Conservation (phyloP, 2,797 vertebrate genomes). For the Tiaroga cobitis region DNA sequence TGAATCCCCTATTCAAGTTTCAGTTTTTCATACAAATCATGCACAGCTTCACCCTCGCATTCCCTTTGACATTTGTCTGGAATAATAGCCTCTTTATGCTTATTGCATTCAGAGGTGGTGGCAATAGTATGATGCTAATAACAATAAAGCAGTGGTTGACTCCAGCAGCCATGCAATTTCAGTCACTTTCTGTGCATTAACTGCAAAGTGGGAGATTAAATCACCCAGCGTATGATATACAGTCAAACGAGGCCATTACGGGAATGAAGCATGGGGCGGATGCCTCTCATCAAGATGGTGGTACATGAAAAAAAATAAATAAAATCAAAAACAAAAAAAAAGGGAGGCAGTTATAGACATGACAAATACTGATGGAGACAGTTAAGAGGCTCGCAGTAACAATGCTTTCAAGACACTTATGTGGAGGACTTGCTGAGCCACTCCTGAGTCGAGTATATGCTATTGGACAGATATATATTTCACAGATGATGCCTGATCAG, state of each 20-base stretch:
- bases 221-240: slow-evolving; percentile 67
- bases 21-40: slow-evolving; percentile 55
- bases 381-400: slow-evolving; percentile 24
- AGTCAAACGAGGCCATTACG: slow-evolving; percentile 63
- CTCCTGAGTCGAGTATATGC: slow-evolving; percentile 9
- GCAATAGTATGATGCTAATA: slow-evolving; percentile 66
- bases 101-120: slow-evolving; percentile 54
- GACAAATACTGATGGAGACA: slow-evolving; percentile 33
- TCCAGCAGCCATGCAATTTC: slow-evolving; percentile 69
- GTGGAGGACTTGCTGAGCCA: slow-evolving; percentile 4
- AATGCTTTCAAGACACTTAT: slow-evolving; percentile 43
- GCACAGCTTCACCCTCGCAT: slow-evolving; percentile 32
- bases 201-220: slow-evolving; percentile 73
- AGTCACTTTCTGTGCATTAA: slow-evolving; percentile 70
- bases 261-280: slow-evolving; percentile 13
- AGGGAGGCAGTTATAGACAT: slow-evolving; percentile 24
- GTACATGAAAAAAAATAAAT: background rate
- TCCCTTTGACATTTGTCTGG: slow-evolving; percentile 61
- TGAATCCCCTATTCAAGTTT: slow-evolving; percentile 62
- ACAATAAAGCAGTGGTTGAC: slow-evolving; percentile 68
- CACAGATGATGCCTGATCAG: slow-evolving; percentile 36
- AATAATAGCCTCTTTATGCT: slow-evolving; percentile 66
- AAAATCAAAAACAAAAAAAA: background rate
- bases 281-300: slow-evolving; percentile 35
- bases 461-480: slow-evolving; percentile 27